A percentile compares a stretch with the other conserved stretches of the same genome.
Conservation (phyloP, 2,113 vertebrate genomes). For the Varanus komodoensis region DNA sequence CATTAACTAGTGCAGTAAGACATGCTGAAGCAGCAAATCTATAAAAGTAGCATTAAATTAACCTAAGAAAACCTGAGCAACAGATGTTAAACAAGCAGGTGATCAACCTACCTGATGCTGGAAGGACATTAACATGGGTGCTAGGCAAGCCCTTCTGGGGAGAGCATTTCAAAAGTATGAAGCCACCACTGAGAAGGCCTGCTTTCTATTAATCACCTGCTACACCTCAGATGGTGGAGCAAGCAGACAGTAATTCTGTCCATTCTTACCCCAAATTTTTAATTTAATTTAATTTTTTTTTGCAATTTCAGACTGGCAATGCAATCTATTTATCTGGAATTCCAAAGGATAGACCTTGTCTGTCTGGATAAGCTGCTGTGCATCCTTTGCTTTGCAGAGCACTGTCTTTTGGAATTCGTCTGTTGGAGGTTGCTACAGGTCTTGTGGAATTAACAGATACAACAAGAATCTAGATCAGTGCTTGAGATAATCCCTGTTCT, state of each 20-base stretch:
- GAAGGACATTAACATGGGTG: neutral
- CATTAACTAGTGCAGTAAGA: neutral
- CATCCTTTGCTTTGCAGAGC: neutral
- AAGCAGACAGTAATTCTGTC: neutral
- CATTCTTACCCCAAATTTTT: neutral
- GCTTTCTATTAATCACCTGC: neutral
- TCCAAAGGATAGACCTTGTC: neutral
- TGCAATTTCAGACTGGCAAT: neutral
- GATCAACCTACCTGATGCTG: neutral
- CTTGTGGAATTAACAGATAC: constrained; percentile 1
- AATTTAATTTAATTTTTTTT: neutral
- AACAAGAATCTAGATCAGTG: neutral
- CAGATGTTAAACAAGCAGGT: neutral
- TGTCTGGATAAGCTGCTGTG: neutral
- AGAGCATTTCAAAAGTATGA: neutral
- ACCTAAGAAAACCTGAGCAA: neutral
- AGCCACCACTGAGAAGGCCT: neutral
- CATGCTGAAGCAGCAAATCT: neutral
- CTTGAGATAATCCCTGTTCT: neutral
- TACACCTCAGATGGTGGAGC: neutral
- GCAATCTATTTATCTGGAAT: neutral
- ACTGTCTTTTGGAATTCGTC: neutral
- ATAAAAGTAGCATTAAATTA: neutral
- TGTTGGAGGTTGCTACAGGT: neutral
- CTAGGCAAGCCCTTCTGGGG: neutral